Evolutionary conservation across 2,113 vertebrate species (phyloP).

Genomic region (Caretta caretta): DNA sequence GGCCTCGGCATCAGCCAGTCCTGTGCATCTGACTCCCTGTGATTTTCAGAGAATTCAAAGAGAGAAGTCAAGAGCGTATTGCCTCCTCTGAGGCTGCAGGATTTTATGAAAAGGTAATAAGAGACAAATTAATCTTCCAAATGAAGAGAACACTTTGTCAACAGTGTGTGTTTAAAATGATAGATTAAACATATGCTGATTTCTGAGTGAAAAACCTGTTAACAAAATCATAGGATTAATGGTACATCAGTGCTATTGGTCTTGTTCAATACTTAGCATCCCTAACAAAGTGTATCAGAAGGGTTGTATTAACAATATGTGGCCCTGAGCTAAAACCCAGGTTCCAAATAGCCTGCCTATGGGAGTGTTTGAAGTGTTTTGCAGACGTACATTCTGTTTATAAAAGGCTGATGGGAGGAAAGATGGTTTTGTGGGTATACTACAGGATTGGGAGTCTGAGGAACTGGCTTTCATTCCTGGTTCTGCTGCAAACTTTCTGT

Average conservation of each 20-base stretch:
- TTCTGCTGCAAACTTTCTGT: background rate
- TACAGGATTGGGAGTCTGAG: background rate
- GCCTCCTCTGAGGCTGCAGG: background rate
- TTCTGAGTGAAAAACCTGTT: conserved; percentile 25
- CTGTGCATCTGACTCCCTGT: background rate
- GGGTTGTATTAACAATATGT: background rate
- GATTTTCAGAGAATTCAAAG: background rate
- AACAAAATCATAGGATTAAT: background rate
- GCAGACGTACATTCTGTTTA: background rate
- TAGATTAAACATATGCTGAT: conserved; percentile 2
- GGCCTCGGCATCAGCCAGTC: background rate
- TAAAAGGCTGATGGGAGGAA: background rate
- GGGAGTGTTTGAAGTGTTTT: background rate
- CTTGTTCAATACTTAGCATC: background rate
- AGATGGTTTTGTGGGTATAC: background rate
- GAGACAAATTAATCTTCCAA: conserved; percentile 29
- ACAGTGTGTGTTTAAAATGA: background rate
- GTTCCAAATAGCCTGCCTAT: background rate
- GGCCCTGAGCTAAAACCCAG: background rate
- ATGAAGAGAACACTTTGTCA: conserved; percentile 1
- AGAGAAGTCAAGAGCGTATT: background rate
- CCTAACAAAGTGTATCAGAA: background rate
- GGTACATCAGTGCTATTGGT: background rate
- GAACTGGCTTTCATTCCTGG: background rate
- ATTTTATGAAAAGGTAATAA: conserved; percentile 10